These are phyloP conservation scores for Drosophila antonietae DNA, from an alignment of 2,888 invertebrate species.

Conservation along the genomic window DNA sequence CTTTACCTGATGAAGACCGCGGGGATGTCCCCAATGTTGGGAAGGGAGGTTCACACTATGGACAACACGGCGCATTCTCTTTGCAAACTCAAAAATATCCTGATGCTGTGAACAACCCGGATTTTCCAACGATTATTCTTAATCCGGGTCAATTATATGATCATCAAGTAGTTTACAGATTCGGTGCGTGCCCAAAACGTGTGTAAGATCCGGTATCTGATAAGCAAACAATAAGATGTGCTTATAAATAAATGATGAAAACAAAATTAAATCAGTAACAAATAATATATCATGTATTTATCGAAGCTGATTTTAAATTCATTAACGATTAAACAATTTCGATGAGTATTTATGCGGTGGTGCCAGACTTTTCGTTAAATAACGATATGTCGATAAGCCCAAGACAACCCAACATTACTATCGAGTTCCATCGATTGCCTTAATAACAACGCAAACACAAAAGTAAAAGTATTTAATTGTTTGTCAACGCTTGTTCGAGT, in stretches of 20 bases:
- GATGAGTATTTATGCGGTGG: neutral
- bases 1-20: constrained; percentile 87
- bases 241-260: neutral
- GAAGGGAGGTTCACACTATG: constrained; percentile 89
- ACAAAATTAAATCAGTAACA: neutral
- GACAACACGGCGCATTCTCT: constrained; percentile 92
- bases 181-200: constrained; percentile 68
- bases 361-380: neutral
- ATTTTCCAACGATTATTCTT: constrained; percentile 90
- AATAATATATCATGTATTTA: neutral
- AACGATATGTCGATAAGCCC: constrained; percentile 23
- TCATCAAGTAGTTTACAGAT: constrained; percentile 85
- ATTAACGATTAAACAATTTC: neutral
- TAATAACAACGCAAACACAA: constrained; percentile 5
- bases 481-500: constrained; percentile 6
- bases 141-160: constrained; percentile 90
- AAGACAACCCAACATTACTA: neutral
- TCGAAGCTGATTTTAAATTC: neutral
- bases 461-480: constrained; percentile 24
- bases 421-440: constrained; percentile 39
- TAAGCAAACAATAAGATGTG: neutral
- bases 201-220: constrained; percentile 26
- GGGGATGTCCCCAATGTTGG: constrained; percentile 87
- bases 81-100: constrained; percentile 97
- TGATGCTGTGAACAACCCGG: constrained; percentile 92